Evolutionary conservation across 2,888 invertebrate species (phyloP).

Genomic region (Cantharis flavilabris): DNA sequence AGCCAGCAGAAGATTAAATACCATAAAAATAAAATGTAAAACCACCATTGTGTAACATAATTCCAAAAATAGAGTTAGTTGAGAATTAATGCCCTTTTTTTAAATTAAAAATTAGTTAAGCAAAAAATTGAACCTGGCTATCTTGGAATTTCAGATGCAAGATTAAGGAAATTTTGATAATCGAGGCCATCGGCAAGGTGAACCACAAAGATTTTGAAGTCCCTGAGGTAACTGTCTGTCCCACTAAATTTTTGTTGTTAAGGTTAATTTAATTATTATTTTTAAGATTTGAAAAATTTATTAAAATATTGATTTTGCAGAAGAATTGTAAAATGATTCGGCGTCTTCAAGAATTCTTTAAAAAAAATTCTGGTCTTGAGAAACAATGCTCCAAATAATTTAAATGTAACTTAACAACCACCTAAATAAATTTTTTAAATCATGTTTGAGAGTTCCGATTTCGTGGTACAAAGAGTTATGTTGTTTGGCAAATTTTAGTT

Average conservation of each 20-base stretch:
- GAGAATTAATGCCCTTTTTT: not conserved
- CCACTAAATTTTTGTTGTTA: not conserved
- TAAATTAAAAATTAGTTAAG: not conserved
- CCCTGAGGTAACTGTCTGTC: not conserved
- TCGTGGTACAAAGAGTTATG: too few species aligned
- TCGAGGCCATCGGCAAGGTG: not conserved
- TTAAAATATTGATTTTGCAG: not conserved
- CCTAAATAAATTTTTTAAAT: not conserved
- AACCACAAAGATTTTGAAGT: not conserved
- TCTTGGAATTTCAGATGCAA: not conserved
- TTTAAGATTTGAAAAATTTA: not conserved
- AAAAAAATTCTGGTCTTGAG: not conserved
- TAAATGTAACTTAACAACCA: not conserved
- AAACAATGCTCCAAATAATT: not conserved
- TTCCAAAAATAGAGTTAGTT: not conserved
- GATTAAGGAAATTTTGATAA: not conserved
- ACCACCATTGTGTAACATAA: not conserved
- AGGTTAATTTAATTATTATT: not conserved
- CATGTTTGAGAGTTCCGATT: not conserved
- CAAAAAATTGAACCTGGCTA: not conserved
- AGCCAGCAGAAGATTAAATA: not conserved
- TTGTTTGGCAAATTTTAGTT: too few species aligned
- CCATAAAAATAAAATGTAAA: not conserved
- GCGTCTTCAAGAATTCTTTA: not conserved
- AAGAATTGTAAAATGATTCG: not conserved